A percentile compares a stretch with the other conserved stretches of the same genome.
These are phyloP conservation scores for Carterocephalus palaemon DNA, from an alignment of 2,888 invertebrate genomes.

Conservation along the genomic window DNA sequence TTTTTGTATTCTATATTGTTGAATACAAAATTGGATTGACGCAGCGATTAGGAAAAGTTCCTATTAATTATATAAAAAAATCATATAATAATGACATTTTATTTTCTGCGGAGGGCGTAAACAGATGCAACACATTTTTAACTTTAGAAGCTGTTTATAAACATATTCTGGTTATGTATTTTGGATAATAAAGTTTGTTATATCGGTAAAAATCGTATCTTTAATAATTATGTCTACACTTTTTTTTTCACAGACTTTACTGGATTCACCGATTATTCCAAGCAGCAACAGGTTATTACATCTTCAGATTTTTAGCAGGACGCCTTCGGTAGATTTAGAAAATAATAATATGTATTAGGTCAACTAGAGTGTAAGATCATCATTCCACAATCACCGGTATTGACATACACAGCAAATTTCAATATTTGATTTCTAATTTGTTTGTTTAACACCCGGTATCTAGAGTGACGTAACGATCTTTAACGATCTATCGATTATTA, in stretches of 20 bases:
- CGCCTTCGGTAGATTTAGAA: constrained; percentile 52
- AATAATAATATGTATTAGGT: constrained; percentile 1
- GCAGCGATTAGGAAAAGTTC: neutral
- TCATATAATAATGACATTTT: neutral
- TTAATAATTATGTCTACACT: neutral
- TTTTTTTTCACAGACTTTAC: constrained; percentile 77
- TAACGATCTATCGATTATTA: too few species aligned
- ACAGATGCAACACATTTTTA: too few species aligned
- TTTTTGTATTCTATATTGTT: neutral
- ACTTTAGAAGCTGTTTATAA: too few species aligned
- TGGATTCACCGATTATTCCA: constrained; percentile 83
- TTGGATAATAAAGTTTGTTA: neutral
- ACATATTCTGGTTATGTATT: neutral
- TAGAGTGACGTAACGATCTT: too few species aligned
- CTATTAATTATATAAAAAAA: neutral
- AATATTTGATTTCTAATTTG: too few species aligned
- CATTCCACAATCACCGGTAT: constrained; percentile 14
- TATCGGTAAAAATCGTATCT: neutral
- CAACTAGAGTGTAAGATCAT: too few species aligned
- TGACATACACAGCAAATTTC: neutral
- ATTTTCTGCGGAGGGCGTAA: neutral
- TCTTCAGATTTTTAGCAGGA: constrained; percentile 69
- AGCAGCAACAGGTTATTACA: constrained; percentile 77
- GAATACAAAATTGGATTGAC: neutral
- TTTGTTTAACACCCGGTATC: too few species aligned